phyloP scores from a whole-genome alignment of 1,140 invertebrate species.

The Lerema accius region DNA sequence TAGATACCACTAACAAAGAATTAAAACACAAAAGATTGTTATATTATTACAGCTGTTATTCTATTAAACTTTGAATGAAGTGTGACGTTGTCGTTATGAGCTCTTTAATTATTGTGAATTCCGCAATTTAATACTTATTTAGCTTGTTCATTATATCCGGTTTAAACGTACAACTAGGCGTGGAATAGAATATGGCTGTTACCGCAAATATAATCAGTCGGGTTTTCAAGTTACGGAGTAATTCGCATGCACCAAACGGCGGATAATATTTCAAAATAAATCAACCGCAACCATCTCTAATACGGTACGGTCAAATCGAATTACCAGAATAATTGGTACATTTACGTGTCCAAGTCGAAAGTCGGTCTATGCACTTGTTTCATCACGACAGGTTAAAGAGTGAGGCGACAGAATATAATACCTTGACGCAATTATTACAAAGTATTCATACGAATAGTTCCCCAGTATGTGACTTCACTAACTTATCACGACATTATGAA shows the following conservation, averaged over 20 bases:
- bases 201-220: not conserved
- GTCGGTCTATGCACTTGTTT: slow-evolving; percentile 18
- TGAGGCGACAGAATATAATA: not conserved
- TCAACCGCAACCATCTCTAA: slow-evolving; percentile 36
- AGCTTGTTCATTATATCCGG: not conserved
- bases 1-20: slow-evolving; percentile 7
- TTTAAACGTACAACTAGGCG: not conserved
- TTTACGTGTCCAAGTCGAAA: slow-evolving; percentile 12
- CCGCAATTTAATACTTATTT: not conserved
- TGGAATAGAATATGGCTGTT: too few relatives aligned
- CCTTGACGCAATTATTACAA: not conserved
- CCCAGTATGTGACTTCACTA: too few relatives aligned
- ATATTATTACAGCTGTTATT: not conserved
- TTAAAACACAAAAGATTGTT: slow-evolving; percentile 3
- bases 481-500: too few relatives aligned
- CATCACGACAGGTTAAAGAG: slow-evolving; percentile 4
- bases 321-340: slow-evolving; percentile 27
- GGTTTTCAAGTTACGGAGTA: slow-evolving; percentile 11
- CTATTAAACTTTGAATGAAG: not conserved
- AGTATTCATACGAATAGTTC: too few relatives aligned
- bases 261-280: slow-evolving; percentile 33
- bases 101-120: not conserved
- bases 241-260: slow-evolving; percentile 17
- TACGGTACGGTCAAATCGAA: slow-evolving; percentile 28
- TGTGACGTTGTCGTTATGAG: not conserved